These are phyloP conservation scores for Brachionus rotundiformis DNA, from an alignment of 1,140 invertebrate species.

Conservation along the genomic window DNA sequence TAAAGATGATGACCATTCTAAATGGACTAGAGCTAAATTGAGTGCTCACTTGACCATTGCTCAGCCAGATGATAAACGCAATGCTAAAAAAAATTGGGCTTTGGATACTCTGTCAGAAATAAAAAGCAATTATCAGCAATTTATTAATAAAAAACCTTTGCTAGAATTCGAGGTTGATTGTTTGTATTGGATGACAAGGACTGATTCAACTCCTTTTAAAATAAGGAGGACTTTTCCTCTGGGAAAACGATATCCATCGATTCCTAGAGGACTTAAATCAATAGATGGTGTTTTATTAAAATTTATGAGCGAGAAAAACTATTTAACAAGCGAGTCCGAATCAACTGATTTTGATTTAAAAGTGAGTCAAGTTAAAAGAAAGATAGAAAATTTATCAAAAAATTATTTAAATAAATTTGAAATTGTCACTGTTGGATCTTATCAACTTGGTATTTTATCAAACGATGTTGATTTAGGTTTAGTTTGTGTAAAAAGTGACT, in stretches of 20 bases:
- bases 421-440: constrained; percentile 25
- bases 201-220: constrained; percentile 38
- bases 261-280: not conserved
- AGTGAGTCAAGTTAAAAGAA: not conserved
- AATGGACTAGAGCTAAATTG: constrained; percentile 8
- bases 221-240: constrained; percentile 4
- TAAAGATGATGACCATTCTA: not conserved
- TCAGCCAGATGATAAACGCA: constrained; percentile 31
- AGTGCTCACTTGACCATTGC: constrained; percentile 46
- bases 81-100: not conserved
- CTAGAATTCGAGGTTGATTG: constrained; percentile 13
- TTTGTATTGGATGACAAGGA: constrained; percentile 31
- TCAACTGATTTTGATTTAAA: not conserved
- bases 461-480: constrained; percentile 37
- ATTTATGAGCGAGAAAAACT: not conserved
- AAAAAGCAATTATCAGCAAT: not conserved
- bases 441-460: not conserved
- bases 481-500: not conserved
- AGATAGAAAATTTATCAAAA: not conserved
- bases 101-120: not conserved
- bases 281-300: not conserved
- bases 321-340: not conserved
- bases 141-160: not conserved
- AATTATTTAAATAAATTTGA: not conserved
- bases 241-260: not conserved